Percentiles rank a stretch among this genome's conserved stretches.
Evolutionary conservation across 2,888 invertebrate species (phyloP).

Genomic region (Theristus sp.): DNA sequence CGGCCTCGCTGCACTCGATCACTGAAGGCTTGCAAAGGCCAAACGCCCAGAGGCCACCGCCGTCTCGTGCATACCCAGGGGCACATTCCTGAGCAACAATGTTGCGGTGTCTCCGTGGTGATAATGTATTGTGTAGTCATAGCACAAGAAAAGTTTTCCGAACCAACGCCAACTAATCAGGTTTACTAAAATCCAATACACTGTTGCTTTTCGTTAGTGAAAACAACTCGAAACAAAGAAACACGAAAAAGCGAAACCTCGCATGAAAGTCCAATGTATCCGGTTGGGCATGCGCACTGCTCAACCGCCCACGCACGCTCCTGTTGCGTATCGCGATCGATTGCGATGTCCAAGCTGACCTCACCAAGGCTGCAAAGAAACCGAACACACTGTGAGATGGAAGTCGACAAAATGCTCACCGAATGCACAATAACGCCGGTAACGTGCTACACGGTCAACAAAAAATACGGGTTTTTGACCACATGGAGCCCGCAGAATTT

Average conservation of each 20-base stretch:
- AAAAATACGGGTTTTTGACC: too few species aligned
- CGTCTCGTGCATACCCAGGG: constrained; percentile 52
- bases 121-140: constrained; percentile 52
- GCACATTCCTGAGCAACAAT: constrained; percentile 54
- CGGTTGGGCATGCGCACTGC: constrained; percentile 38
- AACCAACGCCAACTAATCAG: too few species aligned
- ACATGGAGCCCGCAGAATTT: constrained; percentile 71
- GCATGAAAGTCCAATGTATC: constrained; percentile 39
- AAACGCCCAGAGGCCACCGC: constrained; percentile 57
- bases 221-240: too few species aligned
- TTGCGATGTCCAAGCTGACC: constrained; percentile 66
- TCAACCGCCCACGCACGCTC: constrained; percentile 50
- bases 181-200: too few species aligned
- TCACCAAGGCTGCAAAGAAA: constrained; percentile 46
- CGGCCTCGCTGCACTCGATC: background rate
- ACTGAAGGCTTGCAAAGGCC: constrained; percentile 29
- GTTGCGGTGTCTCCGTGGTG: too few species aligned
- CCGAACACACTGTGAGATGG: background rate
- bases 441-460: too few species aligned
- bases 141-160: too few species aligned
- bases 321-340: constrained; percentile 50
- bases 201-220: too few species aligned
- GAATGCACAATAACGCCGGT: too few species aligned
- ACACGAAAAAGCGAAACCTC: too few species aligned
- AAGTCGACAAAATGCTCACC: too few species aligned